These are phyloP conservation scores for Nesidiocoris tenuis DNA, from an alignment of 2,888 invertebrate species.

Conservation along the genomic window DNA sequence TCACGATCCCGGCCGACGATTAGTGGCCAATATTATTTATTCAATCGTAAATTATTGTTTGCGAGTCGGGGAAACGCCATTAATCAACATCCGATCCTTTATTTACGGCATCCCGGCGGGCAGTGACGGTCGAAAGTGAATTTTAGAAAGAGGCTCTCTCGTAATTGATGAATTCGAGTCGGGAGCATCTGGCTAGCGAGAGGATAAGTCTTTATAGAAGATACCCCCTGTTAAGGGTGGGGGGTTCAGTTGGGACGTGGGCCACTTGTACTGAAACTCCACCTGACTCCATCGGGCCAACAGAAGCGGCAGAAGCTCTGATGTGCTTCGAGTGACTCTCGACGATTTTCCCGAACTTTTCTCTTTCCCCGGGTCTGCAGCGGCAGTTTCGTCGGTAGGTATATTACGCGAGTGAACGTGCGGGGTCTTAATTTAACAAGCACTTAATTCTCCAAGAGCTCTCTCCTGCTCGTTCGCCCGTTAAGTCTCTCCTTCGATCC, in stretches of 20 bases:
- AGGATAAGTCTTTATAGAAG: not conserved
- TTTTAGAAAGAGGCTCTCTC: constrained; percentile 18
- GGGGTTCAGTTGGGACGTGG: not conserved
- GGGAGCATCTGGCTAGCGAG: constrained; percentile 2
- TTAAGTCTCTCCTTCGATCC: not conserved
- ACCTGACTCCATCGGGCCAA: not conserved
- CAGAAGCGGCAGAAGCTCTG: not conserved
- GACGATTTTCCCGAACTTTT: not conserved
- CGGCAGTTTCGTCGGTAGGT: not conserved
- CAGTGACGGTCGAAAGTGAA: constrained; percentile 12
- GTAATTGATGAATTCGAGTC: constrained; percentile 22
- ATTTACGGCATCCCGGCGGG: constrained; percentile 16
- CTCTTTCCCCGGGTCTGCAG: not conserved
- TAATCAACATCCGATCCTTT: constrained; percentile 23
- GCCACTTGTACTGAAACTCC: not conserved
- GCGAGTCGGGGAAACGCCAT: constrained; percentile 13
- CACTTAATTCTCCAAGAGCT: not conserved
- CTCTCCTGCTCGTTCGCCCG: not conserved
- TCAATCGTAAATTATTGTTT: constrained; percentile 19
- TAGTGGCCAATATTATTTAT: constrained; percentile 15
- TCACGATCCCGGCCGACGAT: constrained; percentile 21
- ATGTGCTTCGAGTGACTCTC: not conserved
- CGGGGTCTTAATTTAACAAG: not conserved
- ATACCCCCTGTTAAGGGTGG: not conserved
- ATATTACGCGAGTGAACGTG: not conserved